phyloP scores from a whole-genome alignment of 2,113 vertebrate species.

The Willisornis vidua region DNA sequence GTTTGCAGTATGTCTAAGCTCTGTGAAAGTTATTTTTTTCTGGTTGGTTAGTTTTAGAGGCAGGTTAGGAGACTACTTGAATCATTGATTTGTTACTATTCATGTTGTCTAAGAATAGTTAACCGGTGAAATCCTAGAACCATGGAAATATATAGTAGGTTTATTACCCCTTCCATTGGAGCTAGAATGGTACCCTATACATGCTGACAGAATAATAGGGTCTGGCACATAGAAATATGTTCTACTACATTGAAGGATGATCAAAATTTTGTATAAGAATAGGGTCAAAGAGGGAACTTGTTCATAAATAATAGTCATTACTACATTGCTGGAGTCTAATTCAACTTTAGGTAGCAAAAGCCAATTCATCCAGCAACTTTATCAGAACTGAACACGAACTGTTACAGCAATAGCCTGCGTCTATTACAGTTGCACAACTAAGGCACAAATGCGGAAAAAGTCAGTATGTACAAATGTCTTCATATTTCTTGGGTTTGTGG shows the following conservation, averaged over 20 bases:
- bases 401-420: not conserved
- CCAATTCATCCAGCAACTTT: not conserved
- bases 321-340: not conserved
- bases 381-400: not conserved
- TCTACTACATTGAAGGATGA: not conserved
- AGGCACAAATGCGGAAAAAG: not conserved
- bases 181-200: not conserved
- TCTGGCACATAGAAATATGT: not conserved
- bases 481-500: constrained; percentile 1
- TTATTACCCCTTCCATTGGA: not conserved
- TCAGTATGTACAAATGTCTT: not conserved
- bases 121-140: not conserved
- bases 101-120: not conserved
- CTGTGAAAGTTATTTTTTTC: not conserved
- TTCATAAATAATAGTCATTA: constrained; percentile 2
- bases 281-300: not conserved
- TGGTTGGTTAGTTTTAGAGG: not conserved
- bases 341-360: not conserved
- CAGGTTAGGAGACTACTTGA: not conserved
- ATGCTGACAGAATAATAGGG: not conserved
- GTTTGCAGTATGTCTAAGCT: not conserved
- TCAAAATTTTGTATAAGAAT: not conserved
- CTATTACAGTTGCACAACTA: not conserved
- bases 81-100: not conserved
- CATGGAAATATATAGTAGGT: not conserved